Conservation (phyloP, 2,113 vertebrate genomes). For the Emydura subglobosa region DNA sequence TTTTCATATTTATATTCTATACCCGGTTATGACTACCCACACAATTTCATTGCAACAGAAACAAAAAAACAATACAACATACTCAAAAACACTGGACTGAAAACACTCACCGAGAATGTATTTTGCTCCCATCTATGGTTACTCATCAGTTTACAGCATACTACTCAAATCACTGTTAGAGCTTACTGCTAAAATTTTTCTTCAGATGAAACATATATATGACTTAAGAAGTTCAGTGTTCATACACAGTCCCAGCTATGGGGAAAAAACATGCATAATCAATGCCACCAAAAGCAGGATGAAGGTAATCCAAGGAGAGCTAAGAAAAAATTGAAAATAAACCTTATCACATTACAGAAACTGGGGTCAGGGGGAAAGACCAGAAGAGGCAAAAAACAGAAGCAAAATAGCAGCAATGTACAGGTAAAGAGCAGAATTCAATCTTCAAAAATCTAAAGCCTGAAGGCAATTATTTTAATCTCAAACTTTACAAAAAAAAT, state of each 20-base stretch:
- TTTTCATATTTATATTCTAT: constrained; percentile 49
- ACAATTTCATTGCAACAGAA: constrained; percentile 24
- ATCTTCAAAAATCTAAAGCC: constrained; percentile 20
- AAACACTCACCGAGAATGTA: not conserved
- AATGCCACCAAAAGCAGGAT: not conserved
- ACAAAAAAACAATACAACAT: constrained; percentile 62
- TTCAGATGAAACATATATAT: not conserved
- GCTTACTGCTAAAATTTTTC: not conserved
- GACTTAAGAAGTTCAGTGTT: not conserved
- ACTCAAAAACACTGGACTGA: not conserved
- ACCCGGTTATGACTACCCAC: constrained; percentile 34
- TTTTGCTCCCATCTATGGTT: not conserved
- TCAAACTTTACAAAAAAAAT: constrained; percentile 48
- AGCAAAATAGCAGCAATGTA: not conserved
- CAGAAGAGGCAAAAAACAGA: not conserved
- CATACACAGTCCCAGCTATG: not conserved
- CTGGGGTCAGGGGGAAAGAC: too few relatives aligned
- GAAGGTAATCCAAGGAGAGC: not conserved
- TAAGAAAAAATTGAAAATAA: not conserved
- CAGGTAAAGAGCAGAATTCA: constrained; percentile 26
- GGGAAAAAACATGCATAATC: not conserved
- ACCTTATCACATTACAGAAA: not conserved
- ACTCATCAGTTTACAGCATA: not conserved
- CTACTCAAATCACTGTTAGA: not conserved
- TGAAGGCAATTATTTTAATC: constrained; percentile 18